These are phyloP conservation scores for Caerostris extrusa DNA, from an alignment of 1,140 invertebrate species.

Conservation along the genomic window DNA sequence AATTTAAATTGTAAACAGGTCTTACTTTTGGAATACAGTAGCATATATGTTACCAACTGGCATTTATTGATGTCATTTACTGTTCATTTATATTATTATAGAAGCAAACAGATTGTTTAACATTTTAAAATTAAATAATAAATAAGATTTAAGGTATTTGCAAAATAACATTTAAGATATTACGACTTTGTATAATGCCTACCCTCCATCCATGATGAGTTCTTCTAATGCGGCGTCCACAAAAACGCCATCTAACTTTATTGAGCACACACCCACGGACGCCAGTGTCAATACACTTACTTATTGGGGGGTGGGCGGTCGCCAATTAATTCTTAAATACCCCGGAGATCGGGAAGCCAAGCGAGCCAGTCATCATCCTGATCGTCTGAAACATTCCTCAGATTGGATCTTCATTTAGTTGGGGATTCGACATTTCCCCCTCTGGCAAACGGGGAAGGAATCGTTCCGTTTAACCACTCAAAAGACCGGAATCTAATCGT, in stretches of 20 bases:
- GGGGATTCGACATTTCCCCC: neutral
- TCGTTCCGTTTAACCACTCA: conserved; percentile 64
- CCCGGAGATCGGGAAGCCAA: conserved; percentile 32
- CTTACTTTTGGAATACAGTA: no score
- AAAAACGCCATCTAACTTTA: neutral
- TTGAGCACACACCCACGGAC: neutral
- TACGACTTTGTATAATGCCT: no score
- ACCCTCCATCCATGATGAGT: no score
- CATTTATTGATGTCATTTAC: no score
- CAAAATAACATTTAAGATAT: no score
- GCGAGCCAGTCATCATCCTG: conserved; percentile 28
- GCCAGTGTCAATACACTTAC: conserved; percentile 15
- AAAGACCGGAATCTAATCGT: no score
- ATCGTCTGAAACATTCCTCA: conserved; percentile 43
- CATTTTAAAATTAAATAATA: no score
- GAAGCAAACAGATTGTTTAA: no score
- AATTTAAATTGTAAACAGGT: no score
- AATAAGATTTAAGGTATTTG: no score
- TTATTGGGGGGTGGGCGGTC: neutral
- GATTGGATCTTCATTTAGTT: conserved; percentile 48
- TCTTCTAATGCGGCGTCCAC: neutral
- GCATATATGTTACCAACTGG: no score
- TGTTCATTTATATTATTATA: no score
- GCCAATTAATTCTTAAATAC: conserved; percentile 37
- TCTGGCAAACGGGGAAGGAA: conserved; percentile 1